Evolutionary conservation across 53 echinoderm and acorn worm species (phyloP), one percentile per base, ranked within the genome.

Genomic region (Astropecten irregularis): DNA sequence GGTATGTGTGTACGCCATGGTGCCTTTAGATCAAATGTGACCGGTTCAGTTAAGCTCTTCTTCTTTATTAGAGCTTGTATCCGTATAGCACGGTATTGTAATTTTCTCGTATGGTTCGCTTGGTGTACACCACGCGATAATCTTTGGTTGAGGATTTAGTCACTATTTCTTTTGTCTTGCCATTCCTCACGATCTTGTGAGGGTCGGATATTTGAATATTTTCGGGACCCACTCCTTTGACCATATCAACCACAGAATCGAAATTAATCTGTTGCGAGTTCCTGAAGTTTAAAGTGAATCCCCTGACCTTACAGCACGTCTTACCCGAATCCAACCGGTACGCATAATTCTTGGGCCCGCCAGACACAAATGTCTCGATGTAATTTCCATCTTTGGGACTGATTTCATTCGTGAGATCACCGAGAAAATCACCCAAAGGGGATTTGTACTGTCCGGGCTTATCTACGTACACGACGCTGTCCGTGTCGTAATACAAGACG

Each of bases 71-170:
- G 25, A 26, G 60, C 14, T 60, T 60, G 32, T 63, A 89, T 7
- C 89, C 85, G 47, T 85, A 92, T 0, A 88, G 92, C 14, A 88
- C 62, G 4, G 88, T 92, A 11, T 40, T 84, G 32, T 58, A 89
- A 14, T 92, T 30, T 5, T 69, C 81, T 37, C 65, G 15, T 0
- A 86, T 52, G 20, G 90, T 71, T 4, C 90, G 21, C 40, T 93
- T 93, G 42, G 84, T 82, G 40, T 91, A 91, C 40, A 90, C 90
- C 8, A 93, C 71, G 19, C 90, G 38, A 20, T 93, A 90, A 39
- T 93, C 87, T 68, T 93, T 93, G 9, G 37, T 73, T 9, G 15
- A 11, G 4, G 34, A 29, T 25, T 55, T 82, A 23, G 30, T 86
- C 0, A 90, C 14, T 1, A 90, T 71, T 60, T 74, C 36, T 18